Evolutionary conservation across 1,140 invertebrate species (phyloP).

Genomic region (Ceratina japonica): DNA sequence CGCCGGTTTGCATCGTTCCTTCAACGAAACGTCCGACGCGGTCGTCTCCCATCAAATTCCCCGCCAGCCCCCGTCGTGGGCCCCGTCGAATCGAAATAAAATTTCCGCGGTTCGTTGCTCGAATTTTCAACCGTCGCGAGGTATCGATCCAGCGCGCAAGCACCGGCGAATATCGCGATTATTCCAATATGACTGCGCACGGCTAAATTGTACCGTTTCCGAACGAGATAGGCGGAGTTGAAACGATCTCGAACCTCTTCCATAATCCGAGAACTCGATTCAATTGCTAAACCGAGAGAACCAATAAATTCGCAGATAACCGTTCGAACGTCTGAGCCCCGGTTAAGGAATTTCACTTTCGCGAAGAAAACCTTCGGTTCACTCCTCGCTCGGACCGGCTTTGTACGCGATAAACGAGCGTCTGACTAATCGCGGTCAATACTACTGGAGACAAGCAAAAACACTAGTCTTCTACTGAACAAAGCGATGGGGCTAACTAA

Average conservation of each 20-base stretch:
- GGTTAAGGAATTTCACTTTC: constrained; percentile 4
- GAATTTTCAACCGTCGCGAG: constrained; percentile 1
- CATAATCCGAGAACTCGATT: no score
- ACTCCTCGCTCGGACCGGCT: no score
- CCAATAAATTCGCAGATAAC: constrained; percentile 21
- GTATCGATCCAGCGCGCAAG: constrained; percentile 10
- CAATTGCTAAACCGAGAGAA: background rate
- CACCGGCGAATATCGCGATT: constrained; percentile 1
- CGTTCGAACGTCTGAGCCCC: background rate
- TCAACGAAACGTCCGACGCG: background rate
- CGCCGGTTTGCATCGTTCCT: constrained; percentile 19
- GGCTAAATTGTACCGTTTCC: background rate
- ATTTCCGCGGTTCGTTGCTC: background rate
- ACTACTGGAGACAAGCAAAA: no score
- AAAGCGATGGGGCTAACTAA: no score
- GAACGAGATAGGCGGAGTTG: background rate
- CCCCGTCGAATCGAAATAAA: background rate
- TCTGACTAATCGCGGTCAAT: no score
- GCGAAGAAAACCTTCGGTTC: background rate
- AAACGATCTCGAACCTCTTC: background rate
- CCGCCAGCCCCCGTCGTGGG: no score
- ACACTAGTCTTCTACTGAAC: no score
- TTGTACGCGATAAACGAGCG: no score
- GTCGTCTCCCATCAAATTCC: background rate
- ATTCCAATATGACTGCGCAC: background rate